Conservation (phyloP, 2,888 invertebrate species). For the Ophraella communa region DNA sequence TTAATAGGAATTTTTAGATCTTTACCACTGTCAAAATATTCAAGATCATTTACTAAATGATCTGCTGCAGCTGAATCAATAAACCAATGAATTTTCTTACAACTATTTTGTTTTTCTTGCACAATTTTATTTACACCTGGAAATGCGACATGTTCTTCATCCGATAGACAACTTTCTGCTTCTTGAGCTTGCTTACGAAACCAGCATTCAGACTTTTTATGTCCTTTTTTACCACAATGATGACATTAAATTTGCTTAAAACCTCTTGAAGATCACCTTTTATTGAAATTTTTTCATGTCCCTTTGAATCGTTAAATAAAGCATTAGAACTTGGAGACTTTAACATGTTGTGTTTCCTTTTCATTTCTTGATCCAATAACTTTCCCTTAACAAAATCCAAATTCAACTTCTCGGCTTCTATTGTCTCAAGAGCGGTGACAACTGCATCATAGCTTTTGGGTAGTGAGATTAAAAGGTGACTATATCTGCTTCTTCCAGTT, state of each 20-base stretch:
- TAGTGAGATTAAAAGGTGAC: neutral
- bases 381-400: conserved; percentile 12
- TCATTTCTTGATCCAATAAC: conserved; percentile 15
- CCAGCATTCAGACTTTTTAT: conserved; percentile 12
- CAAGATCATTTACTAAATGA: conserved; percentile 4
- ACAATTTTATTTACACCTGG: neutral
- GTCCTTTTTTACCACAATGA: conserved; percentile 14
- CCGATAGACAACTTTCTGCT: neutral
- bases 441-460: neutral
- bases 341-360: neutral
- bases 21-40: neutral
- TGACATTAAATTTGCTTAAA: conserved; percentile 5
- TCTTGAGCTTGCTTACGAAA: conserved; percentile 7
- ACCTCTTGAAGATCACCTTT: neutral
- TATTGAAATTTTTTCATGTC: conserved; percentile 3
- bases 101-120: neutral
- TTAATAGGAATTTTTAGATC: neutral
- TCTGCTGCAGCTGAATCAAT: neutral
- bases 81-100: neutral
- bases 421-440: neutral
- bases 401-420: conserved; percentile 2
- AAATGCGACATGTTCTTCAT: conserved; percentile 6
- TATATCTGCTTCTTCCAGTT: neutral
- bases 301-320: neutral
- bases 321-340: neutral